These are phyloP conservation scores for Butorides virescens DNA, from an alignment of 2,113 vertebrate species.

Conservation along the genomic window DNA sequence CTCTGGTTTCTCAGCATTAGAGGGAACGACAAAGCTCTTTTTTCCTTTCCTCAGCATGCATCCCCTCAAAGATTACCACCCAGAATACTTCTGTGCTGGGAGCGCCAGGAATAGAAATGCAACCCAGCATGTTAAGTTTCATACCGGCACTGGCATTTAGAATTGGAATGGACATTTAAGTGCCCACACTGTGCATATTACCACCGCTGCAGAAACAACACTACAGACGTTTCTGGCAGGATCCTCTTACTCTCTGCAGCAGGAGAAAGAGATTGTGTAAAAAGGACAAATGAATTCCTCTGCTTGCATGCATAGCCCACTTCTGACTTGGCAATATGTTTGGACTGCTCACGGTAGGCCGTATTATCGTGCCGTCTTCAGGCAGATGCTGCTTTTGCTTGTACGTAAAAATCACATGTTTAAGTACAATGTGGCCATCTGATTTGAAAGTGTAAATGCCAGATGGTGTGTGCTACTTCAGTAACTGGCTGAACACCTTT, in stretches of 20 bases:
- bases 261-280: not conserved
- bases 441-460: not conserved
- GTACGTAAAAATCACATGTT: not conserved
- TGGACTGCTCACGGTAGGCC: not conserved
- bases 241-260: not conserved
- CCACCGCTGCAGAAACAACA: not conserved
- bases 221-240: not conserved
- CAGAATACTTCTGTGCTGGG: not conserved
- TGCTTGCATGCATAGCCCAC: not conserved
- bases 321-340: not conserved
- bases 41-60: not conserved
- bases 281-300: constrained; percentile 22
- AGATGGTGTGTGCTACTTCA: not conserved
- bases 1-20: not conserved
- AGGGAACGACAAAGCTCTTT: not conserved
- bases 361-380: not conserved
- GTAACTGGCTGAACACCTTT: not conserved
- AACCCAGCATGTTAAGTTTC: not conserved
- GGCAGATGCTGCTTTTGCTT: not conserved
- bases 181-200: constrained; percentile 18
- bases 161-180: not conserved
- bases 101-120: not conserved
- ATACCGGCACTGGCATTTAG: not conserved
- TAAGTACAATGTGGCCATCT: not conserved
- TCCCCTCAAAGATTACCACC: not conserved